Evolutionary conservation across 2,113 vertebrate species (phyloP).

Genomic region (Paraplagusia blochii): DNA sequence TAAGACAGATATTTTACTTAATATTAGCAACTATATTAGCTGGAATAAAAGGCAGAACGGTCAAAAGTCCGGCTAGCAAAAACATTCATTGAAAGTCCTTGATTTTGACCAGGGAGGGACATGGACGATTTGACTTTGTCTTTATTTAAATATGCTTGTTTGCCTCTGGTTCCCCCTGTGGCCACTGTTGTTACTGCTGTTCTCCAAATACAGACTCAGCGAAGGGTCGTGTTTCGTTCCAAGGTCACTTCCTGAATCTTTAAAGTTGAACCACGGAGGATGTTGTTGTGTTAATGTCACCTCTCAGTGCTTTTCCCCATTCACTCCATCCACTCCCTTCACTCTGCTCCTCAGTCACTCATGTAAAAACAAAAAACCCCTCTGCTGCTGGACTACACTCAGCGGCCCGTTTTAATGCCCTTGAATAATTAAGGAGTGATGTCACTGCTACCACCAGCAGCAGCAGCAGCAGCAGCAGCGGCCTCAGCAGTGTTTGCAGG

Average conservation of each 20-base stretch:
- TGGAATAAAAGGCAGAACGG: no score
- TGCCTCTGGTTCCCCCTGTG: no score
- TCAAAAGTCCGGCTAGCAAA: no score
- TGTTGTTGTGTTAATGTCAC: conserved; percentile 4
- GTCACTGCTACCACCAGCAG: conserved; percentile 24
- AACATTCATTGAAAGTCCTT: no score
- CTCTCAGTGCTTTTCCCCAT: conserved; percentile 6
- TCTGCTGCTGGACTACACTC: conserved; percentile 10
- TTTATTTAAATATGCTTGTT: no score
- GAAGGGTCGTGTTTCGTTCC: conserved; percentile 22
- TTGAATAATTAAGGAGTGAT: conserved; percentile 43
- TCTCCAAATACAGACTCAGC: conserved; percentile 27
- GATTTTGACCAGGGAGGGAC: no score
- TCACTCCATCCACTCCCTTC: neutral
- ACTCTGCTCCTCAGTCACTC: neutral
- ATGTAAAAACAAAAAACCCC: no score
- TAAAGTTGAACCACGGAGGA: conserved; percentile 5
- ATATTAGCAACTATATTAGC: no score
- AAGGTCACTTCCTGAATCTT: conserved; percentile 18
- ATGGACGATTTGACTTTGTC: no score
- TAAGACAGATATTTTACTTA: no score
- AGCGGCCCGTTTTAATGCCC: conserved; percentile 9
- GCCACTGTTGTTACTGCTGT: conserved; percentile 14
- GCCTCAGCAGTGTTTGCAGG: conserved; percentile 6
- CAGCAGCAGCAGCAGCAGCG: conserved; percentile 2